Evolutionary conservation across 2,888 invertebrate genomes (phyloP), one percentile per base, ranked within the genome.

Genomic region (Himalopsyche japonica): DNA sequence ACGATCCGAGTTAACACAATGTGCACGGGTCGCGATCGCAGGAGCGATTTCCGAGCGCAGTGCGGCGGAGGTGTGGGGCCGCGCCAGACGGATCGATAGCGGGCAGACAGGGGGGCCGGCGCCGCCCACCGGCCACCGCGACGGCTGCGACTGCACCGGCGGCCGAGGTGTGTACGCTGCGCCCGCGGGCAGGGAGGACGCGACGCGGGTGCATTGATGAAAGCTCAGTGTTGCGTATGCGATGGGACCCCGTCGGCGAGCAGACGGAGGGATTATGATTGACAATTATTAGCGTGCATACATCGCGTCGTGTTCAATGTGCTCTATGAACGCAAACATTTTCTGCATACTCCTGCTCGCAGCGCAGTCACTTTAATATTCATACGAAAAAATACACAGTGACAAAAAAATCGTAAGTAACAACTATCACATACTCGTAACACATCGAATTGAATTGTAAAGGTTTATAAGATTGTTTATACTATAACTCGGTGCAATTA

Each of bases 11-110:
- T 43, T 57, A 57, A 20, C 24, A 70, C 70, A 70, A 30, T 70
- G 30, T 70, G 77, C 77, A 43, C 34, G 37, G 77, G 37, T 37
- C 77, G 30, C 34, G 34, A n/a, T 34, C 34, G 77, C 37, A 37
- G 4, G n/a, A 47, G 64, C 18, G 24, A 79, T 43, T 20, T 18
- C 70, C 48, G 30, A 37, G 32, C 49, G 43, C 43, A 78, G 82
- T 34, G 18, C 27, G 79, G 78, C 70, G 82, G 82, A 80, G 76
- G 84, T 79, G 80, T 27, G 79, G 30, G 83, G 76, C 32, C 48
- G 47, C 34, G 82, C 82, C 84, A 84, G 84, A 84, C 84, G 80
- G 82, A 84, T 84, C 84, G 84, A 84, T 84, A 84, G 79, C 77
- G 78, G 70, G 84, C 84, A 84, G 84, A 84, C 84, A 76, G 84